Evolutionary conservation across 1,140 invertebrate genomes (phyloP).

Genomic region (Rhopalosiphum maidis): DNA sequence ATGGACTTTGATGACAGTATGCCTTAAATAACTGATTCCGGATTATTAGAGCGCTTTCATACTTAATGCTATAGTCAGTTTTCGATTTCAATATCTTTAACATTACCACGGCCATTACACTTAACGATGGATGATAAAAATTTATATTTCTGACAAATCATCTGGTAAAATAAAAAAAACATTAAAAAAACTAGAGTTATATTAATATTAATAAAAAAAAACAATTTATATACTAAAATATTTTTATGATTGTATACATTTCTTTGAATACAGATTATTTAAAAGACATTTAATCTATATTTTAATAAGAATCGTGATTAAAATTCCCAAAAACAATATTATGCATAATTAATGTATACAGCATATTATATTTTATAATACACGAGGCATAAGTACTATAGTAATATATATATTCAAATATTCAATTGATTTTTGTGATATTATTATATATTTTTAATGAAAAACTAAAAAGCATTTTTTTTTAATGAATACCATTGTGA

Average conservation of each 20-base stretch:
- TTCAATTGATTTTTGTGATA: not conserved
- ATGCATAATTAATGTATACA: not conserved
- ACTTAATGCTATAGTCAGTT: conserved; percentile 41
- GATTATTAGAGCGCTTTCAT: conserved; percentile 42
- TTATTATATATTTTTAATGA: not conserved
- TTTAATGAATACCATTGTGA: not conserved
- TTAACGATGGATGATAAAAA: not conserved
- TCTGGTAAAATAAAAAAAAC: not conserved
- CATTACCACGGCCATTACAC: conserved; percentile 7
- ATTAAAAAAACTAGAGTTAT: not conserved
- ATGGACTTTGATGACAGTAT: conserved; percentile 57
- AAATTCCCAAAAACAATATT: not conserved
- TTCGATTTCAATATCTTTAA: conserved; percentile 42
- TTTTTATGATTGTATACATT: not conserved
- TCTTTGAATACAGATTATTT: not conserved
- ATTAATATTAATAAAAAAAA: not conserved
- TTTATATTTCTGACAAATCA: not conserved
- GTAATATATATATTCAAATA: not conserved
- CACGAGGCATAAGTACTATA: not conserved
- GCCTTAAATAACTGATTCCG: conserved; percentile 44
- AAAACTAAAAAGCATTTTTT: not conserved
- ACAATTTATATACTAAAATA: not conserved
- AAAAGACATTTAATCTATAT: not conserved
- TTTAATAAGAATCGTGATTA: not conserved
- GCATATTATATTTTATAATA: not conserved